Conservation (phyloP, 2,797 vertebrate species). For the Rhinichthys osculus region DNA sequence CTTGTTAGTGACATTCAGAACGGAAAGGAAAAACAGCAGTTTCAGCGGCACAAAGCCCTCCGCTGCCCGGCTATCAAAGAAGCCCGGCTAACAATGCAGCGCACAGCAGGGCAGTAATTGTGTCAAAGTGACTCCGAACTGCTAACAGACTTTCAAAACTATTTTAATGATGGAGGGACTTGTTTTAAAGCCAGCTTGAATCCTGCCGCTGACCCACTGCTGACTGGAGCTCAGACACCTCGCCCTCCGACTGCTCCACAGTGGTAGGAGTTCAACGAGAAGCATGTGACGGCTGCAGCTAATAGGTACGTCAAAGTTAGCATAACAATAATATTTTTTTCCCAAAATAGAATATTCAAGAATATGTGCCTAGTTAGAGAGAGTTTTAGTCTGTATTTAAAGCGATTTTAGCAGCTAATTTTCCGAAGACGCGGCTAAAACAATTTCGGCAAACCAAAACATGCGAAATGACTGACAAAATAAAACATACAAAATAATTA, state of each 20-base stretch:
- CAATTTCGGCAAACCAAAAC: background rate
- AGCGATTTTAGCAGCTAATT: background rate
- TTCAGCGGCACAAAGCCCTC: conserved; percentile 47
- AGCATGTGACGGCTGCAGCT: background rate
- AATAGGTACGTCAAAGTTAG: background rate
- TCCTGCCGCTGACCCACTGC: conserved; percentile 42
- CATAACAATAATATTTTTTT: background rate
- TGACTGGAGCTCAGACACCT: conserved; percentile 11
- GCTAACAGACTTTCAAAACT: conserved; percentile 59
- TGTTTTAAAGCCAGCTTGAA: conserved; percentile 36
- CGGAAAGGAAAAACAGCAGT: conserved; percentile 38
- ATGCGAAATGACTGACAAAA: background rate
- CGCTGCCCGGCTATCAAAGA: conserved; percentile 44
- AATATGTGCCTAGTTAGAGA: background rate
- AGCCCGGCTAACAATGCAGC: conserved; percentile 52
- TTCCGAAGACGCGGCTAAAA: background rate
- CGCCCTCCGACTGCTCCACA: background rate
- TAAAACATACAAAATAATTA: background rate
- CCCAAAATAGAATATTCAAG: background rate
- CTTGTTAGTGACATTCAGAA: conserved; percentile 64
- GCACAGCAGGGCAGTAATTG: conserved; percentile 53
- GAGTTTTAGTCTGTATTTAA: background rate
- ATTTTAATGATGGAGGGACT: conserved; percentile 61
- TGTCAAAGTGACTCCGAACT: conserved; percentile 58
- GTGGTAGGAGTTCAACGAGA: background rate